These are phyloP conservation scores for Ramphastos sulfuratus DNA, from an alignment of 2,113 vertebrate genomes.

Conservation along the genomic window DNA sequence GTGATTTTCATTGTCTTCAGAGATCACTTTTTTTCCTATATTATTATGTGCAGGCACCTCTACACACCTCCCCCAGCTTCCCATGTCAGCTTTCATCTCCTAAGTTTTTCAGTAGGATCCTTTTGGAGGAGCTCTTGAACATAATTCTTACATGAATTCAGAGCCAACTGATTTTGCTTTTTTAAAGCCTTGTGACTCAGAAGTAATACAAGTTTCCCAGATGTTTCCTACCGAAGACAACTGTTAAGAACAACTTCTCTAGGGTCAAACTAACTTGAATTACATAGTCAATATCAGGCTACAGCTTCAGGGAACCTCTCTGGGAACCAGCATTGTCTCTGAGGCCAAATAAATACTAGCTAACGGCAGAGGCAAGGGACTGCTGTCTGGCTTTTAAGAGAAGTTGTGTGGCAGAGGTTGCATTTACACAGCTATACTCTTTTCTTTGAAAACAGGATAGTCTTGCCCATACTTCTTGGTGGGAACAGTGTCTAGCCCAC, in stretches of 20 bases:
- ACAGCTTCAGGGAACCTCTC: slow-evolving; percentile 12
- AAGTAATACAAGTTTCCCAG: slow-evolving; percentile 22
- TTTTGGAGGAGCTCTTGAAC: neutral
- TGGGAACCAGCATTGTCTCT: neutral
- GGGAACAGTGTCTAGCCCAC: neutral
- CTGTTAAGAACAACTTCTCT: slow-evolving; percentile 43
- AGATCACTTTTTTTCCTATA: neutral
- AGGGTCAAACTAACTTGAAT: slow-evolving; percentile 64
- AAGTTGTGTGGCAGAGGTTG: neutral
- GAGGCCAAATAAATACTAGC: slow-evolving; percentile 48
- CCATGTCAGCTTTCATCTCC: neutral
- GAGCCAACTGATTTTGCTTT: neutral
- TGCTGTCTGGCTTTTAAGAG: neutral
- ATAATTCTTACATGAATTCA: neutral
- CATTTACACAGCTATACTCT: neutral
- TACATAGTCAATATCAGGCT: slow-evolving; percentile 40
- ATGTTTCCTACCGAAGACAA: slow-evolving; percentile 25
- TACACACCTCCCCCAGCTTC: rapidly evolving
- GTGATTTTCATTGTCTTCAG: neutral
- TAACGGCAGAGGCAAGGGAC: slow-evolving; percentile 36
- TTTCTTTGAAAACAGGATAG: neutral
- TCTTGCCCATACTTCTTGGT: neutral
- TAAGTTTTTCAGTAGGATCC: neutral
- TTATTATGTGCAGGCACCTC: neutral
- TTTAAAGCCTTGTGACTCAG: slow-evolving; percentile 34